Evolutionary conservation across 2,113 vertebrate species (phyloP), one percentile per base, ranked within the genome.

Genomic region (Nestor notabilis): DNA sequence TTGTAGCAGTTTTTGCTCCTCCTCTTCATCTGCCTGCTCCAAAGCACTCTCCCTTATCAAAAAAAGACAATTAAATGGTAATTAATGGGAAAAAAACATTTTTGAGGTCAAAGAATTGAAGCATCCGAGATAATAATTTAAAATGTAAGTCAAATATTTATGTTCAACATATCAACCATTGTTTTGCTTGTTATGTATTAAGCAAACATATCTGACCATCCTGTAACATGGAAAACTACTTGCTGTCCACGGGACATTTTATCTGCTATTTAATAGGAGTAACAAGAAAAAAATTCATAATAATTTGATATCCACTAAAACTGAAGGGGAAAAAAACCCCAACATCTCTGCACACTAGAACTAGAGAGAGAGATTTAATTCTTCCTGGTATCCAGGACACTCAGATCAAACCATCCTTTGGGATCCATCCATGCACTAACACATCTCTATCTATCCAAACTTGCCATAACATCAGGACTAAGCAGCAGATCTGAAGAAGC

Each of bases 31-130:
- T 13, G 99, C 99, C 25, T 39, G 96, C 56, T 97, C 94, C 87
- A 99, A 95, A 46, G 98, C 88, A 1, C 87, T 76, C 96, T 99
- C 99, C 75, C 99, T 99, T 97, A 70, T 21, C 81, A 83, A 77
- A 92, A 74, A 90, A 25, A 16, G 60, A 78, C 2, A 83, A 68
- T 8, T 4, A 90, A 82, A 53, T 89, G 37, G 24, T 35, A 76
- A 72, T 0, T 27, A 23, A 65, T 17, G 4, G 33, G 39, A 13
- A 46, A 80, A 69, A 63, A 44, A 0, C 2, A 58, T 4, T 28
- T 35, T n/a, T 44, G n/a, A 19, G 44, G 39, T 49, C 17, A 82
- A 63, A 83, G 21, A 86, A 88, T 0, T 10, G 12, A 81, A 81
- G 13, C 17, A 15, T 58, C 44, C 17, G 53, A 29, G 12, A 39